A percentile compares a stretch with the other conserved stretches of the same genome.
Conservation (phyloP, 2,888 invertebrate species). For the Catocala sponsa region DNA sequence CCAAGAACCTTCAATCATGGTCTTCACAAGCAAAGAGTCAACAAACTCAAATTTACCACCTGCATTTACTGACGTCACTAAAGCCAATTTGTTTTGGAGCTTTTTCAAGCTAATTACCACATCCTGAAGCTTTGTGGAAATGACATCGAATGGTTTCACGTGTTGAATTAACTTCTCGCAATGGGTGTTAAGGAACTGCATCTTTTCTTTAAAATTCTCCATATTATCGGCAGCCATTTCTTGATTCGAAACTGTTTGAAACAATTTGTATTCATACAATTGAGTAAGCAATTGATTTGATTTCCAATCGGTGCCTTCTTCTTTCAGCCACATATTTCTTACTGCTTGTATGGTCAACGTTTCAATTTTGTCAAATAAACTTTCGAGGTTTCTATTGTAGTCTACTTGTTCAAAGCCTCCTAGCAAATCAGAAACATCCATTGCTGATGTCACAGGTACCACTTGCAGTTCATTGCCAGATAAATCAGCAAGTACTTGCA, state of each 20-base stretch:
- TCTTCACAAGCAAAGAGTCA: constrained; percentile 95
- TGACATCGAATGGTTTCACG: constrained; percentile 44
- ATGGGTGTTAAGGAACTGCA: constrained; percentile 66
- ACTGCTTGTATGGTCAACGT: constrained; percentile 83
- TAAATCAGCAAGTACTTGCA: constrained; percentile 92
- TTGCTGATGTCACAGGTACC: constrained; percentile 95
- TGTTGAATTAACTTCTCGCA: constrained; percentile 61
- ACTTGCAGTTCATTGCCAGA: constrained; percentile 92
- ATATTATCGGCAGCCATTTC: constrained; percentile 60
- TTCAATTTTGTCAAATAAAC: constrained; percentile 88
- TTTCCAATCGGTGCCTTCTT: constrained; percentile 59
- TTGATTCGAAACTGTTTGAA: constrained; percentile 51
- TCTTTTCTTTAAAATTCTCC: constrained; percentile 66
- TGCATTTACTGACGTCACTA: constrained; percentile 90
- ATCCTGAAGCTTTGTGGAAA: constrained; percentile 57
- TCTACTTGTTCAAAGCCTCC: constrained; percentile 99
- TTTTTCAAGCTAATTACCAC: constrained; percentile 68
- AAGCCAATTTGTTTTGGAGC: constrained; percentile 77
- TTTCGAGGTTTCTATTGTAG: constrained; percentile 92
- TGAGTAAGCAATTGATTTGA: constrained; percentile 67
- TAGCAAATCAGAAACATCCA: constrained; percentile 97
- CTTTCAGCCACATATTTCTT: constrained; percentile 76
- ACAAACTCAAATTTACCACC: constrained; percentile 98
- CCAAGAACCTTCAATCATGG: constrained; percentile 94
- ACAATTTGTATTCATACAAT: constrained; percentile 66